Base-by-base conservation (phyloP, 2,113 vertebrate species). In the Heterocephalus glaber region DNA sequence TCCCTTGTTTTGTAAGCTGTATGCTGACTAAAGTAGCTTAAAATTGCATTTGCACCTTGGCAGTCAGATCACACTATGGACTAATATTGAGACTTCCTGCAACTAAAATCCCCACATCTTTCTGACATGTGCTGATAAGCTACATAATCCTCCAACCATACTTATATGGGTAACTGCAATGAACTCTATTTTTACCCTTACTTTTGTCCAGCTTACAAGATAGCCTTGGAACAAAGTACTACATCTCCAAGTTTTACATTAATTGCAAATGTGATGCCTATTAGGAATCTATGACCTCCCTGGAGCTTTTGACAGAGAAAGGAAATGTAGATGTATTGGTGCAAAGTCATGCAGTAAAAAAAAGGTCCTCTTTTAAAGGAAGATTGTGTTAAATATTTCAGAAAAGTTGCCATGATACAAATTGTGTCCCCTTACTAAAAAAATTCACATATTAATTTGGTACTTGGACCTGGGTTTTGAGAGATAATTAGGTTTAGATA, bases 101-200 rank as follows among this genome's bases (percentile, higher is more conserved):
- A 87, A 95, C 95, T 96, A 95, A 97, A 98, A 96, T 96, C 96
- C 93, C 92, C 86, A 13, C 95, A 96, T 96, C 96, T 97, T 96
- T 97, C 96, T 96, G 96, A 96, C 96, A 85, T 95, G 96, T 96
- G 87, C 96, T 95, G 97, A 97, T 98, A 97, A 98, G 94, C 93
- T 38, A 41, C 70, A 60, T 96, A 98, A 98, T 97, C 97, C 84
- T 86, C 63, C 22, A 74, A 72, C 79, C 26, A 66, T 60, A 89
- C 47, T 81, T 47, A 26, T 30, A 65, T 63, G 44, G 77, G 87
- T 86, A 96, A 90, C 81, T 82, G 33, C 85, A 88, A 30, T 90
- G 80, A 91, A 92, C 68, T 96, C 90, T 93, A 90, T 96, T 96
- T 93, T 93, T 77, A 87, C 77, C 33, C 20, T 81, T 84, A 65